phyloP scores from a whole-genome alignment of 2,888 invertebrate species.

The Macrosiphum euphorbiae region DNA sequence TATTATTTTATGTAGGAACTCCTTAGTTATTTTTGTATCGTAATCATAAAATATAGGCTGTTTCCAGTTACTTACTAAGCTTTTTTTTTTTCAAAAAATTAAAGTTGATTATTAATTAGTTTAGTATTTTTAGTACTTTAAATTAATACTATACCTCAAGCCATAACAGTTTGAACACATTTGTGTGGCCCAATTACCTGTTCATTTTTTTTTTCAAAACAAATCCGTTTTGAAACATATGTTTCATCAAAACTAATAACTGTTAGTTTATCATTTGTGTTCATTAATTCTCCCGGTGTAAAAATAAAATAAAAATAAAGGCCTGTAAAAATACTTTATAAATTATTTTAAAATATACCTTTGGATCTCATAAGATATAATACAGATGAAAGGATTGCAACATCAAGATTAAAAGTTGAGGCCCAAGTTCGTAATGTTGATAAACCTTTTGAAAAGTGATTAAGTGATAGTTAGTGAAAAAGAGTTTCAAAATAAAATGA shows the following conservation, averaged over 20 bases:
- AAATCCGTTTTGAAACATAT: not conserved
- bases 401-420: not conserved
- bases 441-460: too few species aligned
- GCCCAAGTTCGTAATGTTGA: not conserved
- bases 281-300: too few species aligned
- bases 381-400: not conserved
- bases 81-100: not conserved
- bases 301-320: too few species aligned
- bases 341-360: not conserved
- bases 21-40: not conserved
- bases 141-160: not conserved
- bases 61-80: not conserved
- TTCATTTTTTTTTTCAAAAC: constrained; percentile 15
- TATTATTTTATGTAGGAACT: not conserved
- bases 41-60: not conserved
- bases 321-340: too few species aligned
- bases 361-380: not conserved
- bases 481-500: too few species aligned
- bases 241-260: not conserved
- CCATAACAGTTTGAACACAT: not conserved
- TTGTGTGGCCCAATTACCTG: not conserved
- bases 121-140: not conserved
- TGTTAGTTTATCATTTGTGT: too few species aligned
- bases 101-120: not conserved
- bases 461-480: too few species aligned